phyloP scores from a whole-genome alignment of 1,140 invertebrate species.

The Stegodyphus mimosarum region DNA sequence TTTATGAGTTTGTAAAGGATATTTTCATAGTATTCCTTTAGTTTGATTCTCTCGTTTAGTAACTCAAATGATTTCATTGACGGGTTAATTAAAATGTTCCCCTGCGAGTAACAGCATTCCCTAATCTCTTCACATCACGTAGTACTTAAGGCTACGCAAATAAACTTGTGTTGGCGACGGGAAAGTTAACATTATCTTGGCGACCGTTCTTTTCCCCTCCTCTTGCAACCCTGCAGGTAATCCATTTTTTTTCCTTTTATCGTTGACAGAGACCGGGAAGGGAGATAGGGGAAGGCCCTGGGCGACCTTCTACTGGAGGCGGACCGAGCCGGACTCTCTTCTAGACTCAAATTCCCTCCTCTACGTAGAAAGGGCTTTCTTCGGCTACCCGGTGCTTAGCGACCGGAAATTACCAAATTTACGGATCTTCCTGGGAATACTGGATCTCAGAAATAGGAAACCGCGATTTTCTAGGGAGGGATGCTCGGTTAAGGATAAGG shows the following conservation, averaged over 20 bases:
- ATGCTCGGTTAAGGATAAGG: too few species aligned
- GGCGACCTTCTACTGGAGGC: background rate
- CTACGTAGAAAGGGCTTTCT: background rate
- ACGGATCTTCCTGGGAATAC: too few species aligned
- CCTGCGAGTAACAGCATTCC: too few species aligned
- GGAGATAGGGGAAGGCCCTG: background rate
- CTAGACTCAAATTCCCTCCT: background rate
- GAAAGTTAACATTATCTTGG: background rate
- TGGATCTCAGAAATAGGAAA: too few species aligned
- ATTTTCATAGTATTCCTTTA: too few species aligned
- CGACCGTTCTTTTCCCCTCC: background rate
- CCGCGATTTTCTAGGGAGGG: too few species aligned
- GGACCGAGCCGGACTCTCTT: background rate
- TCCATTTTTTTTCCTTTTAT: slow-evolving; percentile 35
- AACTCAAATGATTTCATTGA: too few species aligned
- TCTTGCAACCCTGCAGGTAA: slow-evolving; percentile 37
- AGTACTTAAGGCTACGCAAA: background rate
- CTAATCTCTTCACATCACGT: background rate
- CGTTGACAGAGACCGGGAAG: slow-evolving; percentile 26
- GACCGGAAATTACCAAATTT: too few species aligned
- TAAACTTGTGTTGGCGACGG: background rate
- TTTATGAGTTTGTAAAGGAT: too few species aligned
- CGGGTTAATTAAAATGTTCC: too few species aligned
- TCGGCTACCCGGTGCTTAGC: too few species aligned
- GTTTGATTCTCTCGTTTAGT: too few species aligned